These are phyloP conservation scores for Thera britannica DNA, from an alignment of 2,888 invertebrate species.

Conservation along the genomic window DNA sequence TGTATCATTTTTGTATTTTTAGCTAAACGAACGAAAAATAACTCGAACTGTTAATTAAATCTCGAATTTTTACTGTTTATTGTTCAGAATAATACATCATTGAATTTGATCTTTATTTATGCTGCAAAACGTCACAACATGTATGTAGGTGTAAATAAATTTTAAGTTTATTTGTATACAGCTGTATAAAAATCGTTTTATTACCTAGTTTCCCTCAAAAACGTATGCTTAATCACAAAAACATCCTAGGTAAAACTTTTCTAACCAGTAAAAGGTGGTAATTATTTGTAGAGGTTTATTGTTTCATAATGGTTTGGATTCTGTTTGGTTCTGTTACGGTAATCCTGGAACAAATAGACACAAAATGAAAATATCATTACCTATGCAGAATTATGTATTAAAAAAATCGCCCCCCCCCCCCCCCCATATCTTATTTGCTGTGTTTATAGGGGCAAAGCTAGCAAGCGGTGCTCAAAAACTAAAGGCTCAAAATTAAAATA, in stretches of 20 bases:
- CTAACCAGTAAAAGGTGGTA: constrained; percentile 1
- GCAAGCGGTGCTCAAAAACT: no score
- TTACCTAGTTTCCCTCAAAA: constrained; percentile 37
- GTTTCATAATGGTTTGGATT: constrained; percentile 9
- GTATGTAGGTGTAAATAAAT: constrained; percentile 84
- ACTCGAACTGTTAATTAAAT: constrained; percentile 44
- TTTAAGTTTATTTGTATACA: constrained; percentile 82
- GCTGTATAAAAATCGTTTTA: constrained; percentile 72
- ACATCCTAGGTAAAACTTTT: no score
- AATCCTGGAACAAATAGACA: constrained; percentile 47
- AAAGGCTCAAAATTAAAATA: no score
- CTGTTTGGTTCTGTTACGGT: constrained; percentile 36
- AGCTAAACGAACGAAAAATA: constrained; percentile 43
- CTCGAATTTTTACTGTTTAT: constrained; percentile 49
- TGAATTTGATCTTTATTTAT: constrained; percentile 62
- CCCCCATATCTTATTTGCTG: no score
- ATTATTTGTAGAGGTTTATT: constrained; percentile 40
- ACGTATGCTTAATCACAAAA: neutral
- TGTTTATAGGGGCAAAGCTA: no score
- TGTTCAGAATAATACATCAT: constrained; percentile 37
- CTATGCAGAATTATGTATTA: no score
- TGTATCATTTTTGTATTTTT: constrained; percentile 34
- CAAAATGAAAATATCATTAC: neutral
- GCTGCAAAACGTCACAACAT: constrained; percentile 78
- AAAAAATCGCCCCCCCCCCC: no score